Conservation (phyloP, 2,888 invertebrate species). For the Tribolium freemani region DNA sequence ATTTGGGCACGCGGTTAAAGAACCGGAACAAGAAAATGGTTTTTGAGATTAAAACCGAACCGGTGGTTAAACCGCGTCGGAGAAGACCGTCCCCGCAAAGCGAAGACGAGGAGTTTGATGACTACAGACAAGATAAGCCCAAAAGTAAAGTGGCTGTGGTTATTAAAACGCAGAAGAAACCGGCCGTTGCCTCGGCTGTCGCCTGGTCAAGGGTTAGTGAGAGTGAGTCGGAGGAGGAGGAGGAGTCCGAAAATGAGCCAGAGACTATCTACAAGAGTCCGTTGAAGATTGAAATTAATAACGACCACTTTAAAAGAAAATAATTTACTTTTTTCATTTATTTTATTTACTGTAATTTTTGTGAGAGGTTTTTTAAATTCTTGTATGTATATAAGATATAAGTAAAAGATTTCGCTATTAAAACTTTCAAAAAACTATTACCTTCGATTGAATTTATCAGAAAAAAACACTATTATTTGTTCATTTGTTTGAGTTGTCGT, state of each 20-base stretch:
- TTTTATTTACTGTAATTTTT: neutral
- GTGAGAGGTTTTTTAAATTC: neutral
- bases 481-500: too few relatives aligned
- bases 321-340: constrained; percentile 21
- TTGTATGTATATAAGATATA: constrained; percentile 11
- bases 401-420: neutral
- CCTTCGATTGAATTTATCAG: too few relatives aligned
- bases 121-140: constrained; percentile 53
- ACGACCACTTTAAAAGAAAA: constrained; percentile 58
- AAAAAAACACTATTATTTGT: too few relatives aligned
- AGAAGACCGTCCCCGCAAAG: constrained; percentile 41
- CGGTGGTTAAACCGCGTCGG: neutral
- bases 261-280: constrained; percentile 55
- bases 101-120: constrained; percentile 45
- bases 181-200: constrained; percentile 59
- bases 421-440: too few relatives aligned
- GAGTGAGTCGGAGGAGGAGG: constrained; percentile 32
- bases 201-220: constrained; percentile 62
- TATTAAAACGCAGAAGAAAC: constrained; percentile 63
- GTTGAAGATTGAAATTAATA: constrained; percentile 63
- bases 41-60: constrained; percentile 55
- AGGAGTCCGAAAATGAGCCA: constrained; percentile 42
- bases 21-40: constrained; percentile 59
- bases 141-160: constrained; percentile 66
- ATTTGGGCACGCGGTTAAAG: constrained; percentile 58